Evolutionary conservation across 2,113 vertebrate genomes (phyloP), one percentile per base, ranked within the genome.

Genomic region (Centropristis striata): DNA sequence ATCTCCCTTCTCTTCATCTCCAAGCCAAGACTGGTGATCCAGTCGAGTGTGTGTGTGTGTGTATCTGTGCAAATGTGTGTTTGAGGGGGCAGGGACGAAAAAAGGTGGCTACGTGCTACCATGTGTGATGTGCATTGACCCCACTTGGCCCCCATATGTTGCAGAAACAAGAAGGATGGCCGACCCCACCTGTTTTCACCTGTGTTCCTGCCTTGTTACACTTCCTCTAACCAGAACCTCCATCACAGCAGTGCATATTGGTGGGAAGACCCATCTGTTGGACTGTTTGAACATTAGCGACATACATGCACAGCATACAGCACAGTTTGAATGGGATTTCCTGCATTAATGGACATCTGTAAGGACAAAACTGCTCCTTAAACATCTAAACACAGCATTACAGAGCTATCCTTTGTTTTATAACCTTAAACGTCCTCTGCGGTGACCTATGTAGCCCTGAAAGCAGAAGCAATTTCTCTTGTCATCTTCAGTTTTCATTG

Each of bases 141-240:
- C 86, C 90, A 85, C 90, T 91, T 89, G 89, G 75, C 87, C 87
- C 82, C 90, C 90, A 81, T 95, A 91, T 94, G 90, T 70, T 80
- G 49, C 78, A 74, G 84, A 86, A 89, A 89, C 72, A 87, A 84
- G 71, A 84, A 67, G 54, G 79, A 83, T 71, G 58, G 88, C 15
- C 37, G 21, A 74, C 78, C 70, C 73, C 41, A 10, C 75, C 85
- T 90, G 88, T 69, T 81, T 67, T 86, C 80, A 88, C 79, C 88
- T 77, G 67, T 67, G 60, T 63, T 63, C 49, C 54, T 50, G 46
- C 63, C 61, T 60, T 41, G 69, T 42, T 32, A 71, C 78, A 66
- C 60, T 88, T 90, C 78, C 74, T 85, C 61, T 80, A 42, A 74
- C 74, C 27, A 80, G 23, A 72, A 27, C 47, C 73, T 76, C 21